Evolutionary conservation across 2,888 invertebrate species (phyloP), one percentile per base, ranked within the genome.

Genomic region (Lasioglossum leucozonium): DNA sequence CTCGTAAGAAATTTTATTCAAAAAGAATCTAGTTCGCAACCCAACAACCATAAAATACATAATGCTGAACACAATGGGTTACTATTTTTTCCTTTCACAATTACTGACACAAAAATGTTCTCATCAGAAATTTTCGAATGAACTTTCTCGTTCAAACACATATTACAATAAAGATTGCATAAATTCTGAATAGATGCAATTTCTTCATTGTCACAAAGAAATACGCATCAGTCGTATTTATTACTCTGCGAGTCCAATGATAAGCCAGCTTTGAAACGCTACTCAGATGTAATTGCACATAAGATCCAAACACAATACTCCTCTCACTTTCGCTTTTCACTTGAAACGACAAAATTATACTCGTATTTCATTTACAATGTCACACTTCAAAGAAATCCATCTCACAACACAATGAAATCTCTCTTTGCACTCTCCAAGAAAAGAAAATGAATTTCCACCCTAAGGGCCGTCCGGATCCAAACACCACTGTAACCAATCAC

Each of bases 371-470:
- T n/a, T 55, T 11, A 4, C 1, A 55, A n/a, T 4, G 22, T 11
- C n/a, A 11, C 55, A 4, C n/a, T n/a, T 55, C 55, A 55, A 55
- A 55, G 55, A n/a, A 55, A n/a, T n/a, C 55, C n/a, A n/a, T 11
- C n/a, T 55, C n/a, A 55, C n/a, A n/a, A 11, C n/a, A 4, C 55
- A 55, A 55, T 55, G 11, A n/a, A n/a, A 55, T 55, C 55, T 10
- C 55, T 26, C 11, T 55, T n/a, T 11, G 11, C n/a, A 26, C 11
- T 55, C 4, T 10, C 11, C 11, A 1, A 55, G 55, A n/a, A 55
- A 55, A 55, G 22, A 55, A 55, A 55, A 55, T 55, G n/a, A 55
- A 55, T 55, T n/a, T 55, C n/a, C n/a, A n/a, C 55, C n/a, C 55
- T 4, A n/a, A 55, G n/a, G n/a, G 4, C 11, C n/a, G 10, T 55